phyloP scores from a whole-genome alignment of 1,140 invertebrate genomes.

The Plodia interpunctella region DNA sequence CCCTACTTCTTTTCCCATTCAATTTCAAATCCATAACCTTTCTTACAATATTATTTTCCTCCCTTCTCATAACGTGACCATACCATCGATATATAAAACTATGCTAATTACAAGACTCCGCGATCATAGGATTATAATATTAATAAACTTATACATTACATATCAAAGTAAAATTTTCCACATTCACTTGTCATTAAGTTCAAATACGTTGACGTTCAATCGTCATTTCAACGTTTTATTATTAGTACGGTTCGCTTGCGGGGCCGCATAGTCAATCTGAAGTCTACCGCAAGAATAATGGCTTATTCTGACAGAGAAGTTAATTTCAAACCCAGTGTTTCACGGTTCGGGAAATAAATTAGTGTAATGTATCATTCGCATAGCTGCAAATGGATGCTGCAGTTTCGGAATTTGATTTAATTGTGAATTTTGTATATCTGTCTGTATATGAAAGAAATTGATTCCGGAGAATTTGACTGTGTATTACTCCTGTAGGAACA shows the following conservation, averaged over 20 bases:
- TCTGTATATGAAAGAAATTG: neutral
- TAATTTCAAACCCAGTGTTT: conserved; percentile 6
- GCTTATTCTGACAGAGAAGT: conserved; percentile 14
- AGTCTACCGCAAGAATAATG: conserved; percentile 41
- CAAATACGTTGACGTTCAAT: too few relatives aligned
- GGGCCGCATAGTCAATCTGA: conserved; percentile 28
- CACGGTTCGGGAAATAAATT: conserved; percentile 33
- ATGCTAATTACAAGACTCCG: too few relatives aligned
- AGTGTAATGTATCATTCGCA: conserved; percentile 50
- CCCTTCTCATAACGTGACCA: too few relatives aligned
- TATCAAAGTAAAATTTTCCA: too few relatives aligned
- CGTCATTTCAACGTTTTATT: conserved; percentile 11
- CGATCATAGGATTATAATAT: too few relatives aligned
- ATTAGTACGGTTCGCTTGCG: conserved; percentile 18
- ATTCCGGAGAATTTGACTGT: neutral
- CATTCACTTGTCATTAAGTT: too few relatives aligned
- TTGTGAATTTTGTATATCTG: neutral
- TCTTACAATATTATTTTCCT: too few relatives aligned
- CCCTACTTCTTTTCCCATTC: too few relatives aligned
- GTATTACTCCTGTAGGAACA: too few relatives aligned
- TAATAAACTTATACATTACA: too few relatives aligned
- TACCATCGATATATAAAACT: too few relatives aligned
- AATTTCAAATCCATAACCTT: too few relatives aligned
- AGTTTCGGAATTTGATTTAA: neutral
- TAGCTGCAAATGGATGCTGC: conserved; percentile 24